phyloP scores from a whole-genome alignment of 2,113 vertebrate genomes.

The Muscicapa adusta region DNA sequence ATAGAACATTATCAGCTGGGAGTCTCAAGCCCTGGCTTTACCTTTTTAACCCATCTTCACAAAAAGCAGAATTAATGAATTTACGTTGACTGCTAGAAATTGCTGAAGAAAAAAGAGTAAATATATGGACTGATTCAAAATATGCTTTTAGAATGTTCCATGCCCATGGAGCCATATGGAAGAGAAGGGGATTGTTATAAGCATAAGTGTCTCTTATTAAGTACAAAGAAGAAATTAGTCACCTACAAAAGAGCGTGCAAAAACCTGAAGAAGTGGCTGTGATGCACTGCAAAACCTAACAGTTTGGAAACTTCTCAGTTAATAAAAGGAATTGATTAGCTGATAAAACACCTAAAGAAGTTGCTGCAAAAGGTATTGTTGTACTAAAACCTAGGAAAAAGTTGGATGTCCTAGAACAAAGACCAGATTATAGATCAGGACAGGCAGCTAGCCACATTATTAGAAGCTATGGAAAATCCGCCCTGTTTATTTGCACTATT shows the following conservation, averaged over 20 bases:
- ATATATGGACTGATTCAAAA: not conserved
- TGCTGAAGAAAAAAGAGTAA: not conserved
- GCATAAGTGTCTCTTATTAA: too few species aligned
- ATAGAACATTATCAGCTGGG: not conserved
- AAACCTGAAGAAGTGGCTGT: not conserved
- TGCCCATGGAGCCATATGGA: not conserved
- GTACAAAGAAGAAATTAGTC: not conserved
- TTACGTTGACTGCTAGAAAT: not conserved
- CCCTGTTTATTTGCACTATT: not conserved
- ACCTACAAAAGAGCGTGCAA: not conserved
- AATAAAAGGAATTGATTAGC: accelerated
- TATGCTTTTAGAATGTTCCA: not conserved
- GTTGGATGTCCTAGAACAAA: not conserved
- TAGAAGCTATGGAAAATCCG: not conserved
- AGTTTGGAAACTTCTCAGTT: not conserved
- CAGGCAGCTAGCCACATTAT: not conserved
- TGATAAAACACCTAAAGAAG: not conserved
- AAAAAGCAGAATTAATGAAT: not conserved
- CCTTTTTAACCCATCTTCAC: not conserved
- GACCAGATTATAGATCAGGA: not conserved
- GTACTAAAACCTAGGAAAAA: not conserved
- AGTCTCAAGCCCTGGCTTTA: not conserved
- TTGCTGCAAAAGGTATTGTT: not conserved
- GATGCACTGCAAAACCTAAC: not conserved
- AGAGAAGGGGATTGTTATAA: not conserved